phyloP scores from a whole-genome alignment of 2,888 invertebrate genomes.

The Gari tellinella region DNA sequence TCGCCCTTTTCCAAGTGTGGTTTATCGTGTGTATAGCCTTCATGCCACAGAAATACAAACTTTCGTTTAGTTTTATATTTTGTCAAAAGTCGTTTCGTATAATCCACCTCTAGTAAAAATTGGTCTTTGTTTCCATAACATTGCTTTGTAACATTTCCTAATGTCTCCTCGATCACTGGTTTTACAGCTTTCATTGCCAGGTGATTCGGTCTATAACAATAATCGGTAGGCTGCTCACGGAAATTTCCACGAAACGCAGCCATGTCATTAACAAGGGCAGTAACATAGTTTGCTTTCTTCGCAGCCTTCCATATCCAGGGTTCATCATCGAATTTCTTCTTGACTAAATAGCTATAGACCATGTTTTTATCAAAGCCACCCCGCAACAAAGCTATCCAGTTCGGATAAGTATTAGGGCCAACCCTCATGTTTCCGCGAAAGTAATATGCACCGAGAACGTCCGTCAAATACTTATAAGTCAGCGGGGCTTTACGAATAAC shows the following conservation, averaged over 20 bases:
- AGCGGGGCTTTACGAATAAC: slow-evolving; percentile 52
- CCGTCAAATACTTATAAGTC: slow-evolving; percentile 52
- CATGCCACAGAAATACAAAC: slow-evolving; percentile 94
- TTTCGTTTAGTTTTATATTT: slow-evolving; percentile 87
- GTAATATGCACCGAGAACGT: slow-evolving; percentile 44
- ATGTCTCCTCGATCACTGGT: slow-evolving; percentile 48
- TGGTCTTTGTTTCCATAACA: slow-evolving; percentile 90
- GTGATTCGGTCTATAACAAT: slow-evolving; percentile 91
- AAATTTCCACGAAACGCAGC: slow-evolving; percentile 87
- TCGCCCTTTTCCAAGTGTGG: slow-evolving; percentile 92
- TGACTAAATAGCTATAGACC: slow-evolving; percentile 22
- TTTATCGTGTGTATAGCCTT: slow-evolving; percentile 93
- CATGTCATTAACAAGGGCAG: slow-evolving; percentile 93
- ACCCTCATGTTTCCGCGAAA: slow-evolving; percentile 64
- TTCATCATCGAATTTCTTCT: slow-evolving; percentile 81
- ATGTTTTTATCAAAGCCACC: slow-evolving; percentile 33
- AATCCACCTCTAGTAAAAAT: slow-evolving; percentile 88
- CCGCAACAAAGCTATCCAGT: slow-evolving; percentile 54
- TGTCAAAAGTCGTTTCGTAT: slow-evolving; percentile 85
- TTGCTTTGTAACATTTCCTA: slow-evolving; percentile 29
- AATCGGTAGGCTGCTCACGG: slow-evolving; percentile 90
- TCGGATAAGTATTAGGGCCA: slow-evolving; percentile 61
- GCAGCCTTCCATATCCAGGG: slow-evolving; percentile 93
- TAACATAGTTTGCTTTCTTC: slow-evolving; percentile 89
- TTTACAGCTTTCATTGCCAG: slow-evolving; percentile 85